phyloP scores from a whole-genome alignment of 2,797 vertebrate genomes.

The Sciurus vulgaris region DNA sequence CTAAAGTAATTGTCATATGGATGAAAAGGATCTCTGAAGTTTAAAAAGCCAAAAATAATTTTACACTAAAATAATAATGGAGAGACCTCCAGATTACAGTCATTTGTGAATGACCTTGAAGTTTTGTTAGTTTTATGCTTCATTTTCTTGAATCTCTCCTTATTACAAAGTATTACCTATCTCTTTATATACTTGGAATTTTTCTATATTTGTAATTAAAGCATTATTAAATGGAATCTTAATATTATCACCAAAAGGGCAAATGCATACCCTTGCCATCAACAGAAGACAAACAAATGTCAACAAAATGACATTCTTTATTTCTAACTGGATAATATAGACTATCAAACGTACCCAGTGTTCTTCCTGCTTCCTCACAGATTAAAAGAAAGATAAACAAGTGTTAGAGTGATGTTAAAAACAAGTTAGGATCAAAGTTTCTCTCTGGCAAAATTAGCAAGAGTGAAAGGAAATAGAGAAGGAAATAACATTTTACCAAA shows the following conservation, averaged over 20 bases:
- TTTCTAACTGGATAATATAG: not conserved
- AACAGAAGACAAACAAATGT: not conserved
- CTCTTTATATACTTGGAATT: not conserved
- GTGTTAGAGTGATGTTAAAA: constrained; percentile 6
- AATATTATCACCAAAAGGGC: not conserved
- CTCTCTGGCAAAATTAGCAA: constrained; percentile 45
- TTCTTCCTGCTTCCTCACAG: not conserved
- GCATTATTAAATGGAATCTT: not conserved
- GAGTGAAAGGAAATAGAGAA: not conserved
- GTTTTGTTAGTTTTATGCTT: not conserved
- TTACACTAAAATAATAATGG: not conserved
- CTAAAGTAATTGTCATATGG: not conserved
- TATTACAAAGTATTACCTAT: not conserved
- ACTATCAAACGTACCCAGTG: not conserved
- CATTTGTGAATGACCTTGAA: not conserved
- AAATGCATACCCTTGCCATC: not conserved
- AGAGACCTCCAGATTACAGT: not conserved
- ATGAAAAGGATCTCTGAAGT: not conserved
- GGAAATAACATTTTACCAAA: not conserved
- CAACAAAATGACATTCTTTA: not conserved
- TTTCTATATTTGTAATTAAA: not conserved
- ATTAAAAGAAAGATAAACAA: constrained; percentile 39
- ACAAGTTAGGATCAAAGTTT: not conserved
- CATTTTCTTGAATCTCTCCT: not conserved
- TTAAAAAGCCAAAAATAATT: not conserved